Evolutionary conservation across 2,888 invertebrate species (phyloP).

Genomic region (Drosophila meridionalis): DNA sequence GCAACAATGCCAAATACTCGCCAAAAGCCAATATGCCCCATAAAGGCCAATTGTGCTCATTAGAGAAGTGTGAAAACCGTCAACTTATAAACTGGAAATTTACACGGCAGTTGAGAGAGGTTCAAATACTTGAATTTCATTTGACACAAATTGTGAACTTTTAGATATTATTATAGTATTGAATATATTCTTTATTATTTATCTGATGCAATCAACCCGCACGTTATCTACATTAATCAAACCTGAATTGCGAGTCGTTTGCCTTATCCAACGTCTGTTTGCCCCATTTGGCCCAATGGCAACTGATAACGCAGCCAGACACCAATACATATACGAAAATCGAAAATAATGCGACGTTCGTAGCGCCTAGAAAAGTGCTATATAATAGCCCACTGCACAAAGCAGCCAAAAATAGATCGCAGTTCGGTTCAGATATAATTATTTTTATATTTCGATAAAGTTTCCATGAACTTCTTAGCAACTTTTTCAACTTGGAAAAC

Average conservation of each 20-base stretch:
- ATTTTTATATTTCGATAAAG: conserved; percentile 40
- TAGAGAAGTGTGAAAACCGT: conserved; percentile 38
- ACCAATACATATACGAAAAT: neutral
- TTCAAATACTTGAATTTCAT: neutral
- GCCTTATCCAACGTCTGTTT: conserved; percentile 21
- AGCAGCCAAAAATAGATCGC: conserved; percentile 38
- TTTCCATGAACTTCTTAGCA: conserved; percentile 37
- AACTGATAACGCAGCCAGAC: conserved; percentile 37
- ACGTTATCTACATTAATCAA: conserved; percentile 42
- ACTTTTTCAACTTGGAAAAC: conserved; percentile 33
- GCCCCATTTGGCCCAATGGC: conserved; percentile 22
- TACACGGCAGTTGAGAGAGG: neutral
- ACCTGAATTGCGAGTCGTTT: conserved; percentile 32
- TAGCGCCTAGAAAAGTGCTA: conserved; percentile 40
- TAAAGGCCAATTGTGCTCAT: conserved; percentile 17
- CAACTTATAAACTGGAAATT: conserved; percentile 15
- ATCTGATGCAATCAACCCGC: conserved; percentile 15
- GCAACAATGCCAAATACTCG: neutral
- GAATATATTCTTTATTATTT: neutral
- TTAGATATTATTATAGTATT: neutral
- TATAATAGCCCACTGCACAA: conserved; percentile 8
- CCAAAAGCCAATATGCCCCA: conserved; percentile 27
- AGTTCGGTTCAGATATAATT: conserved; percentile 25
- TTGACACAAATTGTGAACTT: conserved; percentile 1
- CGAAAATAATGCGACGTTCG: neutral